Evolutionary conservation across 1,140 invertebrate species (phyloP).

Genomic region (Scaptomyza pallida): DNA sequence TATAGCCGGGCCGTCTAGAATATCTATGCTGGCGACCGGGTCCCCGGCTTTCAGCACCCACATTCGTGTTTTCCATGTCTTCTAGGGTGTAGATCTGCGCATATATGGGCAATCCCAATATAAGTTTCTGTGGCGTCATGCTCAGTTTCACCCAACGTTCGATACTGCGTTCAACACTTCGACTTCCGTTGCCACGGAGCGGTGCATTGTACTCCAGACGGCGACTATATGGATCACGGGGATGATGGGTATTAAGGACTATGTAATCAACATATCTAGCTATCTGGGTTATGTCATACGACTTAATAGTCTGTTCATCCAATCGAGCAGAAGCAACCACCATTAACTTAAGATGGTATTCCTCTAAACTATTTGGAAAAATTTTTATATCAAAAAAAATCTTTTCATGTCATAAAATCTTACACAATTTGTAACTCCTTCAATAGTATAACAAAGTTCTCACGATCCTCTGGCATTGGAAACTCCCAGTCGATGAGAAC

Average conservation of each 20-base stretch:
- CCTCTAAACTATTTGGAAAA: constrained; percentile 83
- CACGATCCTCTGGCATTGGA: constrained; percentile 83
- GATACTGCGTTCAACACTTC: constrained; percentile 79
- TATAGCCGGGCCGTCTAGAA: constrained; percentile 87
- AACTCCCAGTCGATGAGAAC: constrained; percentile 88
- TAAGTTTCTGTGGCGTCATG: constrained; percentile 86
- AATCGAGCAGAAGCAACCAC: constrained; percentile 86
- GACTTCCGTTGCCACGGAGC: constrained; percentile 78
- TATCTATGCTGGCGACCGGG: constrained; percentile 87
- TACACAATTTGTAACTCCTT: constrained; percentile 80
- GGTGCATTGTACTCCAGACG: constrained; percentile 86
- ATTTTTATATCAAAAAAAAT: too few species aligned
- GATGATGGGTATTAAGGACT: constrained; percentile 89
- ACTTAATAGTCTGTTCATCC: constrained; percentile 83
- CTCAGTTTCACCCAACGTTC: constrained; percentile 86
- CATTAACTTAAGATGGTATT: constrained; percentile 85
- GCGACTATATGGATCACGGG: constrained; percentile 86
- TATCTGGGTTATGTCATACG: constrained; percentile 85
- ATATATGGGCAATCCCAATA: constrained; percentile 88
- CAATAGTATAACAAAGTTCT: constrained; percentile 84
- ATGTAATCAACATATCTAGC: constrained; percentile 86
- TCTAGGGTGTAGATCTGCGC: constrained; percentile 87
- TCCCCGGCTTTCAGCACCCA: constrained; percentile 85
- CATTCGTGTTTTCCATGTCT: constrained; percentile 77
- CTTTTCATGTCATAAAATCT: too few species aligned